Percentiles rank a stretch among this genome's conserved stretches.
phyloP scores from a whole-genome alignment of 1,140 invertebrate genomes.

The Drosophila pachea region DNA sequence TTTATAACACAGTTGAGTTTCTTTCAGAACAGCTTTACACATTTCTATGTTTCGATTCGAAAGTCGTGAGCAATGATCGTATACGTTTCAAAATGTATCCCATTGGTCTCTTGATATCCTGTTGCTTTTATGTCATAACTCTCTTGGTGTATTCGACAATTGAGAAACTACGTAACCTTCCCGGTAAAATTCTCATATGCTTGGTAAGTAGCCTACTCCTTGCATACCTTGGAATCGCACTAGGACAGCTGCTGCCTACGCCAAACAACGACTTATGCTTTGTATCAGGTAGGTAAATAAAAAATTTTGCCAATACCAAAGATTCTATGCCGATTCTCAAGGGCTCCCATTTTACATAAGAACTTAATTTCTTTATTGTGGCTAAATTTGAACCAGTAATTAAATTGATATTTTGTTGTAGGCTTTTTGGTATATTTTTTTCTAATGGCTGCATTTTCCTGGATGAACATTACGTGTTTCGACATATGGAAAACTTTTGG shows the following conservation, averaged over 20 bases:
- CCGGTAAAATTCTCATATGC: conserved; percentile 85
- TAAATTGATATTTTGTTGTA: conserved; percentile 78
- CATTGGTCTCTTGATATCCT: conserved; percentile 79
- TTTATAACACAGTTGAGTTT: conserved; percentile 2
- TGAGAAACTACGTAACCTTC: conserved; percentile 83
- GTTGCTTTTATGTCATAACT: conserved; percentile 83
- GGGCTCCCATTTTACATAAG: no score
- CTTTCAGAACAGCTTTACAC: conserved; percentile 67
- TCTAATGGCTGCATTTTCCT: conserved; percentile 91
- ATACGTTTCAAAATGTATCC: conserved; percentile 73
- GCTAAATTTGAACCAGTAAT: no score
- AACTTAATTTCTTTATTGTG: no score
- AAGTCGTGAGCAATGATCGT: conserved; percentile 64
- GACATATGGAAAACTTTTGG: conserved; percentile 93
- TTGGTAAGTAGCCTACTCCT: conserved; percentile 83
- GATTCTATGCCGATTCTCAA: no score
- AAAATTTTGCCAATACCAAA: not conserved
- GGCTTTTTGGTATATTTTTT: conserved; percentile 90
- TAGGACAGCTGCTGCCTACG: conserved; percentile 79
- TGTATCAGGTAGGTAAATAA: conserved; percentile 56
- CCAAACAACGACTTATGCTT: conserved; percentile 65
- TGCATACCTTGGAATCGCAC: conserved; percentile 82
- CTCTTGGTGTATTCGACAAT: conserved; percentile 83
- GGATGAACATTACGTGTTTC: conserved; percentile 94
- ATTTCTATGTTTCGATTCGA: conserved; percentile 70